Conservation (phyloP, 2,888 invertebrate species). For the Hemaris fuciformis region DNA sequence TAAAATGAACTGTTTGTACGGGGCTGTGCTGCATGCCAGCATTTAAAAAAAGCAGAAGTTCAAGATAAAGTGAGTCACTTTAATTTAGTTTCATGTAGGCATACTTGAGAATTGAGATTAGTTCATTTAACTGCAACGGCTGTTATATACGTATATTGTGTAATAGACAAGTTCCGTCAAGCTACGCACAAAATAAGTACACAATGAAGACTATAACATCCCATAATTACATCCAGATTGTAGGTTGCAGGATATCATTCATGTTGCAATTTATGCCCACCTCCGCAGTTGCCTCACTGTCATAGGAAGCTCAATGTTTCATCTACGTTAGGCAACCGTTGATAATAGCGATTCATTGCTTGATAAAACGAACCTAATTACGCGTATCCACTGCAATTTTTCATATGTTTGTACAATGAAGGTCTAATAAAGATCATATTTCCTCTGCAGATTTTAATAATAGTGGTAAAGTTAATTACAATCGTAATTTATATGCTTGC, state of each 20-base stretch:
- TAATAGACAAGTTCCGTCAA: not conserved
- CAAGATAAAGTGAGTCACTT: too few species aligned
- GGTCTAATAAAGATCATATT: not conserved
- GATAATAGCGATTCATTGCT: constrained; percentile 44
- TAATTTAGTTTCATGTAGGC: not conserved
- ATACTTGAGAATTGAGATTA: not conserved
- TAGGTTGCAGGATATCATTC: constrained; percentile 40
- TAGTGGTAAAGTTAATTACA: not conserved
- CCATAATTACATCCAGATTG: constrained; percentile 24
- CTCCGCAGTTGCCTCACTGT: constrained; percentile 42
- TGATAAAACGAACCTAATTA: constrained; percentile 42
- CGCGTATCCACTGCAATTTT: constrained; percentile 30
- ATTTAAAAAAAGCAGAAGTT: too few species aligned
- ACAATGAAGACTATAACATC: constrained; percentile 19
- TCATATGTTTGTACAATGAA: not conserved
- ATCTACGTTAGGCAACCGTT: constrained; percentile 38
- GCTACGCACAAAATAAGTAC: not conserved
- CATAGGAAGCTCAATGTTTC: constrained; percentile 38
- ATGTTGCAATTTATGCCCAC: constrained; percentile 41
- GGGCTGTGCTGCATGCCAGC: too few species aligned
- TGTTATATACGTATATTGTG: too few species aligned
- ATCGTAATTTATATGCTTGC: not conserved
- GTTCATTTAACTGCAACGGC: not conserved
- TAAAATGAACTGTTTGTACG: too few species aligned
- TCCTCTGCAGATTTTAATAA: not conserved